Evolutionary conservation across 2,113 vertebrate species (phyloP).

Genomic region (Phylloscopus trochilus): DNA sequence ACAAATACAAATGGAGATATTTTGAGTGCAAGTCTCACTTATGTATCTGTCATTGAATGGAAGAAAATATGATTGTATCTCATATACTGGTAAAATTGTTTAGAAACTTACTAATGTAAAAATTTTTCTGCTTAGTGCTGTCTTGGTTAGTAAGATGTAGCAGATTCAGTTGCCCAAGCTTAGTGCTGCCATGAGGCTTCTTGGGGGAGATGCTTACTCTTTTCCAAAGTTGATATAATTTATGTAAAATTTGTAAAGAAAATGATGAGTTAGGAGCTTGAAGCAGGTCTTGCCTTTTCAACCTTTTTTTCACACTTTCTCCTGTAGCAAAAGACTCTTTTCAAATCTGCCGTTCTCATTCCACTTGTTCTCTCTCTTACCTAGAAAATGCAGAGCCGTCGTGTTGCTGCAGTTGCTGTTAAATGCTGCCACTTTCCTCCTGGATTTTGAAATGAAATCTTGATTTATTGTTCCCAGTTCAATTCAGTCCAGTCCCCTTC

Average conservation of each 20-base stretch:
- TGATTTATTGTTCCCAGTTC: neutral
- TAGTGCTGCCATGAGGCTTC: neutral
- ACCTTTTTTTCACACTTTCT: neutral
- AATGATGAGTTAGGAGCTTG: neutral
- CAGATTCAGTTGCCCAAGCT: neutral
- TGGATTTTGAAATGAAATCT: constrained; percentile 24
- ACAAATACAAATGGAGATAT: neutral
- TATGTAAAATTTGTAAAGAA: neutral
- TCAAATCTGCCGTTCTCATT: neutral
- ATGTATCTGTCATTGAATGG: neutral
- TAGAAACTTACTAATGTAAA: neutral
- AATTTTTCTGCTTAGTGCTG: neutral
- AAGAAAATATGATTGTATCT: neutral
- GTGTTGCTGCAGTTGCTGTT: neutral
- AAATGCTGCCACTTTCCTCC: neutral
- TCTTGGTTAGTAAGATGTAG: neutral
- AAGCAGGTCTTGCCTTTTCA: neutral
- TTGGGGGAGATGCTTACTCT: neutral
- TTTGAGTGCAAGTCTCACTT: neutral
- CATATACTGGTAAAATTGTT: neutral
- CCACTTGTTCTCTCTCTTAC: neutral
- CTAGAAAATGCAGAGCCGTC: neutral
- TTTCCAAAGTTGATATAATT: neutral
- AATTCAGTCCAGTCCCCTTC: neutral
- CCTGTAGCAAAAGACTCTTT: neutral